Evolutionary conservation across 2,797 vertebrate genomes (phyloP), one percentile per base, ranked within the genome.

Genomic region (Pygocentrus nattereri): DNA sequence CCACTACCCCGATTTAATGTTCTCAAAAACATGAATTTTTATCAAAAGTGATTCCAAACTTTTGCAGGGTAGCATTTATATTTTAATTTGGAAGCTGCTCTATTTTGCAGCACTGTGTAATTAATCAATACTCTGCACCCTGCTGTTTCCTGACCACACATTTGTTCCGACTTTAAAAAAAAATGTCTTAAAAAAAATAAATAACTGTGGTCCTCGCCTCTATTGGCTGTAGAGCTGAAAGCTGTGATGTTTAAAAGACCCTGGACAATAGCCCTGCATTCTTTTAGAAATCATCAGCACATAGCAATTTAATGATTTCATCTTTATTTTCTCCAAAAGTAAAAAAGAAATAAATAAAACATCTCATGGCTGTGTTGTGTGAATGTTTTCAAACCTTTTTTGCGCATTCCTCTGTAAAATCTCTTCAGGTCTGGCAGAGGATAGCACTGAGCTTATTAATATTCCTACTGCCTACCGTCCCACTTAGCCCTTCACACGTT

Each of bases 401-500:
- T 34, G 61, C n/a, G 15, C 27, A 19, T 34, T 65, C 19, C 62
- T 34, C 30, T 19, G 25, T 11, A 19, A 2, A 34, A 10, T 21
- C 30, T 18, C 7, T 65, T 16, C 15, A 38, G 31, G 16, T 64
- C 61, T 64, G n/a, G 62, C 5, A 4, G 61, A 64, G 27, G 61
- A 64, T 6, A 19, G 30, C 16, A 0, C 8, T 21, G 62, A 31
- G 11, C 31, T 65, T 38, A 65, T 65, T 65, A 34, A 19, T 38
- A 65, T 65, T 65, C 62, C 62, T 19, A 3, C 62, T 34, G 62
- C 16, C 62, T 18, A 34, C 31, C 34, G 31, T 65, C 62, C 62
- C 62, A 38, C 62, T 65, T 65, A 62, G 62, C 62, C 30, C 30
- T 38, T 65, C 62, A 34, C 31, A 65, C 30, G 18, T 34, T 65